Base-by-base conservation (phyloP, 2,797 vertebrate genomes). In the Gorsachius magnificus region DNA sequence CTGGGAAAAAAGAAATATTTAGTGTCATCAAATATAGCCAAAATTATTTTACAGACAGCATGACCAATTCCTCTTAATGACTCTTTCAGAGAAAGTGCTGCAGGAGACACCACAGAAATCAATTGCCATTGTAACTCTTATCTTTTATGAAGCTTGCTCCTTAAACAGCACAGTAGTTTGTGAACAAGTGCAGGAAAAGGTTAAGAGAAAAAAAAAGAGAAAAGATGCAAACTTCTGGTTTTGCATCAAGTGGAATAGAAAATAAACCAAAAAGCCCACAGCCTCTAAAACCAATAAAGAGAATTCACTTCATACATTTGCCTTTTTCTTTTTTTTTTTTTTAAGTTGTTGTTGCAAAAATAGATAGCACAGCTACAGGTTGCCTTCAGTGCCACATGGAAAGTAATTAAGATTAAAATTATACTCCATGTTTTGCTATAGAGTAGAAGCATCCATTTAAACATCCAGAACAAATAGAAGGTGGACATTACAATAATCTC, bases 1-100 rank as follows among this genome's bases (percentile, higher is more conserved):
- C 99, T 99, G 92, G 38, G 41, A 89, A 86, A 97, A 97, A 66
- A 80, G 48, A 38, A 88, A 76, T 28, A 95, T 75, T 77, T 81
- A 10, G 7, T 60, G 19, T 43, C 28, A 92, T 24, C 28, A 45
- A 84, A 58, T 28, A 48, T 3, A 82, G 24, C 14, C 45, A 60
- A 60, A 90, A 60, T 50, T 68, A 48, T 53, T 80, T 72, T 43
- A 86, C 18, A 69, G 53, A 93, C 33, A 80, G 68, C 11, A 83
- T 6, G 14, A 6, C 13, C 21, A 45, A 53, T 9, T 74, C 33
- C 24, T 70, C 24, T 77, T 71, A 89, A 25, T 36, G 43, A 80
- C 4, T 64, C 17, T 71, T 83, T 61, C 38, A 70, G 18, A 79
- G 21, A 46, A 68, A 72, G 38, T 28, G 31, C n/a, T 86, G 76